These are phyloP conservation scores for Sebastolobus alascanus DNA, from an alignment of 2,797 vertebrate species.

Conservation along the genomic window DNA sequence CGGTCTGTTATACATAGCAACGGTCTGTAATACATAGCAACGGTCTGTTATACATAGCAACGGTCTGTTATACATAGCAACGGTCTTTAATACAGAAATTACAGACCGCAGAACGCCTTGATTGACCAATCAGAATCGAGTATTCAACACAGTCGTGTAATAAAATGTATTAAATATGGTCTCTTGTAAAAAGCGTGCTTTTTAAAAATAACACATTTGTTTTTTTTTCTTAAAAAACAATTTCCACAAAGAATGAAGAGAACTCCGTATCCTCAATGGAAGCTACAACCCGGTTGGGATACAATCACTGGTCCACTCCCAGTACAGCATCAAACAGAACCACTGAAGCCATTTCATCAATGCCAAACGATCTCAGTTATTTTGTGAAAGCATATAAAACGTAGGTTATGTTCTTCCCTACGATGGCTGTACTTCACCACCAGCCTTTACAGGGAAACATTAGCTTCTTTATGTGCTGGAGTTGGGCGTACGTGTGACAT, in stretches of 20 bases:
- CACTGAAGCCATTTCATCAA: not conserved
- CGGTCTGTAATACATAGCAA: too few relatives aligned
- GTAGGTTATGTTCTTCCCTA: rapidly evolving
- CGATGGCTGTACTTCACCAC: not conserved
- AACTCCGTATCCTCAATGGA: too few relatives aligned
- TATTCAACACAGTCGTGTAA: not conserved
- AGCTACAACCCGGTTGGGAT: too few relatives aligned
- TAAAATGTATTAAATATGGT: not conserved
- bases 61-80: too few relatives aligned
- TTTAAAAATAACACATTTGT: not conserved
- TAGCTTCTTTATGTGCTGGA: not conserved
- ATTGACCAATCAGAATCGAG: too few relatives aligned
- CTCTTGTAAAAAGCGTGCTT: not conserved
- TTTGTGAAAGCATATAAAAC: not conserved
- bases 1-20: too few relatives aligned
- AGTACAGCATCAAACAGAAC: not conserved
- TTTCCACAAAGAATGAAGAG: too few relatives aligned
- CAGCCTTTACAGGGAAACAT: not conserved
- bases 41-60: too few relatives aligned
- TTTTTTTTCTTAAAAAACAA: too few relatives aligned
- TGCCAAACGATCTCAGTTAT: not conserved
- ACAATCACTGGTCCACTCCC: not conserved
- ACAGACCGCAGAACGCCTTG: too few relatives aligned
- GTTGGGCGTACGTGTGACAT: slow-evolving; percentile 19
- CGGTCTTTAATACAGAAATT: too few relatives aligned